phyloP scores from a whole-genome alignment of 2,888 invertebrate genomes.

The Liopterus haemorrhoidalis region DNA sequence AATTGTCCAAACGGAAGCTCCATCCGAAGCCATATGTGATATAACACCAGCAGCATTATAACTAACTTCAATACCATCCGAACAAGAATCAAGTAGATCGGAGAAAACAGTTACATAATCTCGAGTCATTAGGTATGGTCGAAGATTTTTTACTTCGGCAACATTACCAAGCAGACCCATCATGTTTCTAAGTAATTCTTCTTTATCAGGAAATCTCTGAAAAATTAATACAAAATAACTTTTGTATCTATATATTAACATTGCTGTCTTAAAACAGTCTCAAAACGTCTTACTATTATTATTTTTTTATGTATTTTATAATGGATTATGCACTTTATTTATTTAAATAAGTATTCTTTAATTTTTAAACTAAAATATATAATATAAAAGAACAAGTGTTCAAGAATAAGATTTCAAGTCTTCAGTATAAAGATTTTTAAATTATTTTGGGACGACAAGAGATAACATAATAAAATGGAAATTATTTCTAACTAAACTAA shows the following conservation, averaged over 20 bases:
- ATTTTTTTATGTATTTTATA: slow-evolving; percentile 1
- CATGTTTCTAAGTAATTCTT: slow-evolving; percentile 92
- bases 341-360: background rate
- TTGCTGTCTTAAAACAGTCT: too few relatives aligned
- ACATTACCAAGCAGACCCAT: slow-evolving; percentile 96
- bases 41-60: slow-evolving; percentile 95
- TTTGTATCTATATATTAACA: too few relatives aligned
- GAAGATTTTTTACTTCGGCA: slow-evolving; percentile 81
- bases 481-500: too few relatives aligned
- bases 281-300: too few relatives aligned
- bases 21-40: slow-evolving; percentile 92
- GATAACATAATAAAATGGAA: too few relatives aligned
- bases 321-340: background rate
- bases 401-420: too few relatives aligned
- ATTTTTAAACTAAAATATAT: slow-evolving; percentile 1
- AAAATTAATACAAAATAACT: too few relatives aligned
- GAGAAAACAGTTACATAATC: slow-evolving; percentile 83
- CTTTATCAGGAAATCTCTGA: slow-evolving; percentile 80
- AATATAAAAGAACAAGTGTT: slow-evolving; percentile 10
- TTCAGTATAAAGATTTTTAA: too few relatives aligned
- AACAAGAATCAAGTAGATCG: slow-evolving; percentile 72
- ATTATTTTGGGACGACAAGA: too few relatives aligned
- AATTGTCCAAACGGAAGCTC: slow-evolving; percentile 75
- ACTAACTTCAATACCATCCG: slow-evolving; percentile 94
- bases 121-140: slow-evolving; percentile 76